Percentiles rank a stretch among this genome's conserved stretches.
phyloP scores from a whole-genome alignment of 2,797 vertebrate species.

The Peromyscus melanophrys region DNA sequence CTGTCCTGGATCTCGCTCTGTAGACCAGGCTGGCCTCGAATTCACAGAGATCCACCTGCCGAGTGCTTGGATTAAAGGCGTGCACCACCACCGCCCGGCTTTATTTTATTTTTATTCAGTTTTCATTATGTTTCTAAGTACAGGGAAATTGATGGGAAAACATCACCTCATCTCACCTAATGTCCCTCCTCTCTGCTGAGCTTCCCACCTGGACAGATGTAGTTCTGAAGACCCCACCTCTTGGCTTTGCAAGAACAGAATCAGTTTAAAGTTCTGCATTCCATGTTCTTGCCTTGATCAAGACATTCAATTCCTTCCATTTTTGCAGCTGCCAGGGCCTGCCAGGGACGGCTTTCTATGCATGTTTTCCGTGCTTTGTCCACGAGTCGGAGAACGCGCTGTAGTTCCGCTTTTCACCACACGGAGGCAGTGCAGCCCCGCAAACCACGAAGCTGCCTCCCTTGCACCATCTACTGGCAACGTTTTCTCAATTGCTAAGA shows the following conservation, averaged over 20 bases:
- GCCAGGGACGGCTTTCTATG: not conserved
- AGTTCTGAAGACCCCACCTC: too few relatives aligned
- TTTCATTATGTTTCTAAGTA: not conserved
- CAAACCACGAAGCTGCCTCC: not conserved
- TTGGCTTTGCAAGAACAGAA: accelerated
- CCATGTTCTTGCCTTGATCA: not conserved
- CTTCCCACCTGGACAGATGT: too few relatives aligned
- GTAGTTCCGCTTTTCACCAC: constrained; percentile 55
- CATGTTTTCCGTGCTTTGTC: not conserved
- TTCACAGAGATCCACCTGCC: too few relatives aligned
- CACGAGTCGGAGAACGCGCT: not conserved
- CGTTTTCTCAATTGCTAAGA: not conserved
- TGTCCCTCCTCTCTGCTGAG: not conserved
- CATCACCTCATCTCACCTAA: not conserved
- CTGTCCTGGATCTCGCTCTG: too few relatives aligned
- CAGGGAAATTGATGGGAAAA: too few relatives aligned
- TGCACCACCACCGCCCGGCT: not conserved
- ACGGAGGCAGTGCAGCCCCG: constrained; percentile 42
- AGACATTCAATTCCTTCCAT: accelerated
- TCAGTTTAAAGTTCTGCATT: accelerated
- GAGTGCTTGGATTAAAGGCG: too few relatives aligned
- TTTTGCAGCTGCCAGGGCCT: not conserved
- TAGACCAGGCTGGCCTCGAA: too few relatives aligned
- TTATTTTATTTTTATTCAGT: not conserved
- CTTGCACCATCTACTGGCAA: constrained; percentile 39